Evolutionary conservation across 2,113 vertebrate genomes (phyloP), one percentile per base, ranked within the genome.

Genomic region (Seriola quinqueradiata): DNA sequence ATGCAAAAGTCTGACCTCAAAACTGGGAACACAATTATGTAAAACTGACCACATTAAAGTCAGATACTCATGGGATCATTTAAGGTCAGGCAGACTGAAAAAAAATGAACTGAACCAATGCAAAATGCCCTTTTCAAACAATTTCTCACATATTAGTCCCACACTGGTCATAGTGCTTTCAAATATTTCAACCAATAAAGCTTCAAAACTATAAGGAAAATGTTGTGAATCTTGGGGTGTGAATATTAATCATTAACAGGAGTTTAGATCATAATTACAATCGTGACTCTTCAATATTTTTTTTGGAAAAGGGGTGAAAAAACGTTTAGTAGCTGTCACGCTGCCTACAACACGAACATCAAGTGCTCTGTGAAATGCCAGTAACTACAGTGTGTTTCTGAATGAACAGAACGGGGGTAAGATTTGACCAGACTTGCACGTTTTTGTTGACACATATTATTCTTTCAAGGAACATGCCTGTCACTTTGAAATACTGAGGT

Each of bases 401-500:
- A 86, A 88, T 69, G 59, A 77, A 85, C 16, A 68, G 64, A 67
- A 61, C 40, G 2, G 21, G 58, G 50, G 42, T 13, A 42, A 78
- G 77, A 86, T 89, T 72, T 84, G 89, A 92, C 82, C 87, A 90
- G 86, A 90, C 83, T 81, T 78, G 79, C 76, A 79, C 42, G 12
- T 55, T 81, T 70, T 9, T 79, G 73, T 79, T 79, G 86, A 83
- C 75, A 64, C 81, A 65, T 76, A 75, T 79, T 74, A 72, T 83
- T 88, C 71, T 86, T 81, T 42, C 16, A 70, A 50, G 77, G 21
- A 81, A 79, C 74, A 74, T 32, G 38, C 58, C 60, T 70, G 25
- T 28, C 6, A 16, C 63, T 76, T 76, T 64, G 48, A 78, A 67
- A 76, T 57, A 25, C 32, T 1, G 28, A 40, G 52, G 79, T 59